Evolutionary conservation across 2,888 invertebrate genomes (phyloP), one percentile per base, ranked within the genome.

Genomic region (Neoscelio sp.): DNA sequence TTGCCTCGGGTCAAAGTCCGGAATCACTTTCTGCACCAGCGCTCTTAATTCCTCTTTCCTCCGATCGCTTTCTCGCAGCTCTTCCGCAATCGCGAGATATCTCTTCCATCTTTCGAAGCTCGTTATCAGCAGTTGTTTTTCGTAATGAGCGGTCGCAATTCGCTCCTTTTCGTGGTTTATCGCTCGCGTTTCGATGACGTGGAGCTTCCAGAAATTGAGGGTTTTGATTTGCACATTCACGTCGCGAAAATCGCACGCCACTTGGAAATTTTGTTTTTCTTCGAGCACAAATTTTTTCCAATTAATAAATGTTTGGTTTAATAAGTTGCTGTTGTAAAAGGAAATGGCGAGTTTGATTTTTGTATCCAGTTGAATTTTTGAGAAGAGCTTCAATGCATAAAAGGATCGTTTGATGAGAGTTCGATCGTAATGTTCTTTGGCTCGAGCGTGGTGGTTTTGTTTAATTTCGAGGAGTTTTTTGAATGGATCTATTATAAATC

Each of bases 211-310:
- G 68, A 89, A 89, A 28, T 90, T 89, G 52, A 94, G 92, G 48
- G 91, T 91, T 38, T 91, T 84, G 52, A 93, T 92, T 44, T 91
- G 91, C n/a, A 94, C 84, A 81, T 92, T 93, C 65, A 94, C 91
- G 76, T 95, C 94, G 82, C 93, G 93, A 89, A 94, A 94, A 88
- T 96, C 96, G 64, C 93, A 92, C 1, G 96, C 95, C 0, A 95
- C 94, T 91, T 95, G 94, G 84, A 91, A 91, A 86, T 94, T 93
- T 80, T 93, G 90, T 5, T 70, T 85, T n/a, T 70, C 80, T 18
- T 83, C 78, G 15, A 68, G 80, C 0, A 80, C 65, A 2, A 74
- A 20, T 1, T 74, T 38, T 44, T 73, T 82, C 90, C 89, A 90
- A 10, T 82, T 48, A 15, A 28, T 71, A 8, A 90, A 85, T 0